Evolutionary conservation across 30 jellyfish, hydroid and myxozoan species (phyloP), one percentile per base, ranked within the genome.

Genomic region (Phacellophora camtschatica): DNA sequence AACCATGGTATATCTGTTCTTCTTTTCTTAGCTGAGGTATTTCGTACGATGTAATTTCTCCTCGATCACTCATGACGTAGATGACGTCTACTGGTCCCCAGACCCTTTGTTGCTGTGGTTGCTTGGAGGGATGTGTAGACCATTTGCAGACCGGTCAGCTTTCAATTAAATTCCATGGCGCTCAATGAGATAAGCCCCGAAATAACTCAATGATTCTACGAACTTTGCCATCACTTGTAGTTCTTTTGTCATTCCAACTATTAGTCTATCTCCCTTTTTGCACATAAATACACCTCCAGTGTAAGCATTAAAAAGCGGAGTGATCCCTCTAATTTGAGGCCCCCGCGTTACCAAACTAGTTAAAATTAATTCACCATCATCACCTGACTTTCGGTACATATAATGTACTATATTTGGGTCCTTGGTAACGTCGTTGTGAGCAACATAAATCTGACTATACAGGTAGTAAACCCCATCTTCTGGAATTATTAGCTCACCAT

Each of bases 211-310:
- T 16, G 59, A 35, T 61, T 82, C 94, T 3, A 71, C 48, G 56
- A 50, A 68, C 63, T 28, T 43, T 22, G 79, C 94, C 79, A 82
- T 36, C 59, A 30, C 20, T 22, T 12, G 37, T 8, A 68, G 71
- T 30, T 82, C 86, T 23, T 82, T 86, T 16, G 86, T 58, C 12
- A 82, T 86, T 6, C 94, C 94, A 1, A 82, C 87, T 86, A 82
- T 82, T 23, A 82, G 74, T 28, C 69, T 55, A 37, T 82, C 94
- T 9, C 82, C 82, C 48, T 82, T 71, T 55, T 41, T 68, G 39
- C 78, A 68, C 4, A 42, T 5, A 31, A 66, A 69, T 54, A 32
- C 25, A 2, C 94, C 94, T 27, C 81, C 94, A 0, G 86, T 69
- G 66, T 51, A 82, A 20, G 82, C 63, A 53, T 56, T 82, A 57